phyloP scores from a whole-genome alignment of 92 coral and sea anemone genomes.

The Zoanthus gigantus region DNA sequence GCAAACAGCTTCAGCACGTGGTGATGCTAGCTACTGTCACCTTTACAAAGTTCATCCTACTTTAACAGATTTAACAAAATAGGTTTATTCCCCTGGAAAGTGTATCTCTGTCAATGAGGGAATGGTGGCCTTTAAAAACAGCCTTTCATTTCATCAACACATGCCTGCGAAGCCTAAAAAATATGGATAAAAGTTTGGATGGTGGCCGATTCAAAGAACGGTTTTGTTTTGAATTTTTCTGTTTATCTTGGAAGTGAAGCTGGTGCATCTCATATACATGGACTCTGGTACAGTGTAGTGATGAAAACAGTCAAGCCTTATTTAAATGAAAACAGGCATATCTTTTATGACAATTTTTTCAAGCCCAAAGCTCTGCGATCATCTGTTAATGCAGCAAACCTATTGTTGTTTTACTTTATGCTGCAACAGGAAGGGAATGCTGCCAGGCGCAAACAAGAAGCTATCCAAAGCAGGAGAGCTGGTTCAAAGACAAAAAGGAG shows the following conservation, averaged over 20 bases:
- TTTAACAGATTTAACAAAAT: constrained; percentile 16
- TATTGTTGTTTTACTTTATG: not conserved
- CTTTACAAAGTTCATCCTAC: not conserved
- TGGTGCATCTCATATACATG: constrained; percentile 28
- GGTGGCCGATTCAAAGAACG: constrained; percentile 57
- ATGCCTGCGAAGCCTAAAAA: not conserved
- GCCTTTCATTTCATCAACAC: constrained; percentile 4
- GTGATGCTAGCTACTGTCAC: not conserved
- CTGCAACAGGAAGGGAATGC: constrained; percentile 57
- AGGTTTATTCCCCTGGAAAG: constrained; percentile 28
- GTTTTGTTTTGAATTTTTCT: constrained; percentile 64
- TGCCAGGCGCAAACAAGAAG: constrained; percentile 53
- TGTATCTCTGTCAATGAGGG: constrained; percentile 37
- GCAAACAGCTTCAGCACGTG: constrained; percentile 23
- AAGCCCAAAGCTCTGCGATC: constrained; percentile 53
- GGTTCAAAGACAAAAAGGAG: constrained; percentile 11
- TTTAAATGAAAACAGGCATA: constrained; percentile 55
- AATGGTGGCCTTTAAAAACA: constrained; percentile 57
- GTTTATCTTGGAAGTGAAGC: constrained; percentile 71
- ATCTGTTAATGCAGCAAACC: constrained; percentile 58
- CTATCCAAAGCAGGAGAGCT: constrained; percentile 26
- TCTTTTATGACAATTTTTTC: constrained; percentile 1
- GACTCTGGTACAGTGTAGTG: constrained; percentile 61
- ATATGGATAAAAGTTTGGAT: constrained; percentile 43
- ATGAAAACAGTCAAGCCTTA: constrained; percentile 51